phyloP scores from a whole-genome alignment of 2,113 vertebrate genomes.

The Circaetus gallicus region DNA sequence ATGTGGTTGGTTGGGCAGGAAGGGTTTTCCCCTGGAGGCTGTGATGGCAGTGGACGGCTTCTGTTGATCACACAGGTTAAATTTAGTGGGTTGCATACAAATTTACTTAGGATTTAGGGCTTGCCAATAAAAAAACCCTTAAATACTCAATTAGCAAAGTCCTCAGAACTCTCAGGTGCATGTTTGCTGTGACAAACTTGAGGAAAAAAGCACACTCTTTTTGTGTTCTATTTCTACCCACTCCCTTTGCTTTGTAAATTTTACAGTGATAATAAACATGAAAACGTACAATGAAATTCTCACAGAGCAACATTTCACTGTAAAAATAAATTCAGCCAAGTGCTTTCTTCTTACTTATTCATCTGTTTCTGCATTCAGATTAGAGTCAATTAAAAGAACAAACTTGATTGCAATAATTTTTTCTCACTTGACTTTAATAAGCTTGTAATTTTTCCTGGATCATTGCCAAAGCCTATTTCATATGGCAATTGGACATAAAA shows the following conservation, averaged over 20 bases:
- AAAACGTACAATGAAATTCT: neutral
- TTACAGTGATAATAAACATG: neutral
- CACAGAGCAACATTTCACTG: neutral
- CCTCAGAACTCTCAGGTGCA: neutral
- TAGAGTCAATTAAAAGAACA: slow-evolving; percentile 53
- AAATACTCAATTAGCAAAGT: neutral
- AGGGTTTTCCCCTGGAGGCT: neutral
- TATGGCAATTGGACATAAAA: slow-evolving; percentile 48
- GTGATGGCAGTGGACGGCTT: neutral
- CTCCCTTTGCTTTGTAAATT: neutral
- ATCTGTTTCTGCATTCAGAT: slow-evolving; percentile 2
- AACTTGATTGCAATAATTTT: slow-evolving; percentile 48
- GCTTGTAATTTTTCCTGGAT: slow-evolving; percentile 57
- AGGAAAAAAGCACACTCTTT: neutral
- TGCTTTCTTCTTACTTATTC: slow-evolving; percentile 21
- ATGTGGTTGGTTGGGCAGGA: neutral
- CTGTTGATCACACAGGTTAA: neutral
- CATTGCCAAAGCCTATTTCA: slow-evolving; percentile 1
- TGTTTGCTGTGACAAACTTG: neutral
- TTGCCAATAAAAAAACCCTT: neutral
- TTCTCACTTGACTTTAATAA: slow-evolving; percentile 52
- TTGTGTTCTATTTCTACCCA: neutral
- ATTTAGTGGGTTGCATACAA: neutral
- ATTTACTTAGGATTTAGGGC: neutral
- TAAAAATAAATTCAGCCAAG: neutral